Base-by-base conservation (phyloP, 23 tunicate genomes). In the Ascidia mentula region DNA sequence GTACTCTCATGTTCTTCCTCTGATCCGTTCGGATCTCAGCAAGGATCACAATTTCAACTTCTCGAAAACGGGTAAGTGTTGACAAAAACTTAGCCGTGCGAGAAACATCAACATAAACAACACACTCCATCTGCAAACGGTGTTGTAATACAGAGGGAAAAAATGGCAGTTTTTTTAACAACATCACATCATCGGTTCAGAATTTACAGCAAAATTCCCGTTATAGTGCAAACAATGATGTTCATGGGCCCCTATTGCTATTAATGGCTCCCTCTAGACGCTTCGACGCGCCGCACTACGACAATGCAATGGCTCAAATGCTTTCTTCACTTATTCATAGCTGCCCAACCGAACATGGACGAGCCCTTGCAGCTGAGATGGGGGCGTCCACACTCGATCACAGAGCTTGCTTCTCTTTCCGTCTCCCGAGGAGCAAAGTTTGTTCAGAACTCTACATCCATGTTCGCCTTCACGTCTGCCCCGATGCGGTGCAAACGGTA, bases 401-500 rank as follows among this genome's bases (percentile, higher is more conserved):
- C 22, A 36, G 74, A 36, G 73, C 83, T 38, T 79, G 83, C 45
- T 40, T 60, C 37, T 79, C 83, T 0, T 79, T 79, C 37, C 83
- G 60, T 7, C 36, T 60, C n/a, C 83, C 83, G n/a, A 46, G 83
- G 0, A 70, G 37, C 37, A 18, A 35, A 35, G 46, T 40, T 1
- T 79, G 83, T 32, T 37, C 60, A 15, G 61, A 59, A 32, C 22
- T 60, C 34, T 79, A 79, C 0, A 60, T 79, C 15, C 83, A 79
- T 40, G 32, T 79, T 32, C 45, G 39, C 0, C 46, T 79, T 24
- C 74, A 37, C 36, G 32, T 79, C 8, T 79, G 83, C 83, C 22
- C 7, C 13, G 65, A 28, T 53, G 13, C 24, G 22, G 28, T 20
- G 24, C 65, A 53, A 53, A 6, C 7, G 65, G 65, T 53, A 53